Evolutionary conservation across 2,797 vertebrate species (phyloP), one percentile per base, ranked within the genome.

Genomic region (Dryobates pubescens): DNA sequence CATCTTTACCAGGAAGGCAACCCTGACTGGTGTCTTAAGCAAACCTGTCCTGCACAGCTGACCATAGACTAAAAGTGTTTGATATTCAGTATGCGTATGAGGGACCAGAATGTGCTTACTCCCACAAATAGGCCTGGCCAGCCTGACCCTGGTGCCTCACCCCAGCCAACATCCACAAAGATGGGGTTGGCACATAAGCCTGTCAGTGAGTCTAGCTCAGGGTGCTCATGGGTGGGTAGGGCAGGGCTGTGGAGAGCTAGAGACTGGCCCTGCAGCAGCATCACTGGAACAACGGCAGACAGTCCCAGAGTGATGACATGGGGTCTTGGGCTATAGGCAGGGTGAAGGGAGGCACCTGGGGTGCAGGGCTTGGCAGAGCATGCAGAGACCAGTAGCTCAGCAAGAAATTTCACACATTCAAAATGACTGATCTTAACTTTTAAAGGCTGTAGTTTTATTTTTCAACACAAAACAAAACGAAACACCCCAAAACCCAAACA

Each of bases 261-360:
- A 65, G n/a, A n/a, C 23, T 0, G 5, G 23, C 20, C 13, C 29
- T 59, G 29, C 36, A n/a, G 17, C 3, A 15, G 20, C 14, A 27
- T 11, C 2, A 4, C 9, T 38, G 63, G 7, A 56, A 58, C 3
- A 63, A 24, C 11, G 54, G 27, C 54, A 72, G 65, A 49, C 10
- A 32, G 34, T 18, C 16, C 13, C 43, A 80, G 38, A 22, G 45
- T 5, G 7, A 8, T 18, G 54, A 80, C 24, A 22, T 3, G 4
- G 23, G 27, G 23, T 30, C 20, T 6, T 22, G 38, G 17, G 15
- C 43, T 18, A 9, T 5, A 11, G 30, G 24, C 24, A 72, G 72
- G 19, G 6, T 8, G 0, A 6, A 18, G 14, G 9, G 5, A 86
- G 17, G 8, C 34, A 73, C 9, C 10, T 2, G 0, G 1, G 8